A percentile compares a stretch with the other conserved stretches of the same genome.
Evolutionary conservation across 2,888 invertebrate genomes (phyloP).

Genomic region (Apocheima hispidaria): DNA sequence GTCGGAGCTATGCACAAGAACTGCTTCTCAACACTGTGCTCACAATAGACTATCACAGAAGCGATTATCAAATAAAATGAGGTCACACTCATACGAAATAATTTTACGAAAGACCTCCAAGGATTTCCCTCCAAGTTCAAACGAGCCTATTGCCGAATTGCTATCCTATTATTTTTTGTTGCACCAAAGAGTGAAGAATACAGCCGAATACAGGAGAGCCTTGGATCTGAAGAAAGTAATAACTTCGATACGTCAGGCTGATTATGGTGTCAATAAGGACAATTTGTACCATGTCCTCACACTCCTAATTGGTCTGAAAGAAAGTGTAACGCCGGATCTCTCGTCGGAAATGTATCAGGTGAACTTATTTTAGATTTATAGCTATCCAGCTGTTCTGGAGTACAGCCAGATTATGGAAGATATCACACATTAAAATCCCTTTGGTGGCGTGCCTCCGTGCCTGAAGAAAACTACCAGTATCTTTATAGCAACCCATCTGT

Average conservation of each 20-base stretch:
- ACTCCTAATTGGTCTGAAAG: conserved; percentile 66
- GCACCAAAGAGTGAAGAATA: conserved; percentile 70
- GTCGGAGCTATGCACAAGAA: conserved; percentile 71
- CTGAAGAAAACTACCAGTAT: too few species aligned
- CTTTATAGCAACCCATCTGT: too few species aligned
- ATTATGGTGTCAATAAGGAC: conserved; percentile 65
- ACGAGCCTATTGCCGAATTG: conserved; percentile 71
- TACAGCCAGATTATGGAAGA: too few species aligned
- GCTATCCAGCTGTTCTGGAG: too few species aligned
- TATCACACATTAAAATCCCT: too few species aligned
- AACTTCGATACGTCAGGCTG: conserved; percentile 56
- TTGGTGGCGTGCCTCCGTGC: too few species aligned
- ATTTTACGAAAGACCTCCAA: conserved; percentile 70
- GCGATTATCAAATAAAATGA: conserved; percentile 66
- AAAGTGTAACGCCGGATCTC: conserved; percentile 66
- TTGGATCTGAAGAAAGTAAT: conserved; percentile 70
- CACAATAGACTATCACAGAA: conserved; percentile 67
- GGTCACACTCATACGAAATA: conserved; percentile 74
- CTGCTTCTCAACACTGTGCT: conserved; percentile 64
- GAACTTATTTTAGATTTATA: too few species aligned
- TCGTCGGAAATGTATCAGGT: conserved; percentile 74
- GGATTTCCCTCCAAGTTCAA: conserved; percentile 53
- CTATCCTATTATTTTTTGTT: conserved; percentile 69
- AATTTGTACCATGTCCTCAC: conserved; percentile 62
- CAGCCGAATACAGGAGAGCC: conserved; percentile 70